A percentile compares a stretch with the other conserved stretches of the same genome.
These are phyloP conservation scores for Hermaeophaga mercurialis DNA, from an alignment of 2,888 invertebrate genomes.

Conservation along the genomic window DNA sequence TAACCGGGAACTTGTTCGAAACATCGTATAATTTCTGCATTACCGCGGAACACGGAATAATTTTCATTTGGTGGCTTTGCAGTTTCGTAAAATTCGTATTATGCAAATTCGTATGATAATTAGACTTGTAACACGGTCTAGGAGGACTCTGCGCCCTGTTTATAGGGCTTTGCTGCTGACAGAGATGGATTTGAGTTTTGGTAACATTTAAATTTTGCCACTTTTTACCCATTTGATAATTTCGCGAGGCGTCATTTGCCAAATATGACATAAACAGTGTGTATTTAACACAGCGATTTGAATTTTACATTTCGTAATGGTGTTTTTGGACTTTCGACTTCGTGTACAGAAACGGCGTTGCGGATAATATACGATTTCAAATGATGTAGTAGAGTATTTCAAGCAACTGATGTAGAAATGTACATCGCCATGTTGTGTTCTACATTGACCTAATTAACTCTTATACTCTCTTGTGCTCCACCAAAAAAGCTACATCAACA, in stretches of 20 bases:
- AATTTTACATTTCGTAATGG: conserved; percentile 40
- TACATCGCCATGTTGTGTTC: too few species aligned
- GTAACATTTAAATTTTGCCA: conserved; percentile 46
- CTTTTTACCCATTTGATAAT: conserved; percentile 47
- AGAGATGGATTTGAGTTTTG: conserved; percentile 47
- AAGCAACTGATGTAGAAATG: too few species aligned
- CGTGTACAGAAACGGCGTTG: conserved; percentile 24
- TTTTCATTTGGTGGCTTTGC: conserved; percentile 35
- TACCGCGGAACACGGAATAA: conserved; percentile 36
- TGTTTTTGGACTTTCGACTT: conserved; percentile 35
- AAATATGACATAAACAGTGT: conserved; percentile 47
- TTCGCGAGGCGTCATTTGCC: conserved; percentile 41
- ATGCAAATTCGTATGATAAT: conserved; percentile 53
- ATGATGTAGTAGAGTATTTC: not conserved
- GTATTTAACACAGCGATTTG: conserved; percentile 37
- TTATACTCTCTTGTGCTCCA: too few species aligned
- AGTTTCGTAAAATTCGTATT: conserved; percentile 45
- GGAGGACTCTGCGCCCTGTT: conserved; percentile 46
- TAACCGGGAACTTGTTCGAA: conserved; percentile 29
- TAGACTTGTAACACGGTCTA: conserved; percentile 50
- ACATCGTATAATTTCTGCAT: conserved; percentile 36
- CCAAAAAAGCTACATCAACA: too few species aligned
- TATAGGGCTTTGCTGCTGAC: conserved; percentile 43
- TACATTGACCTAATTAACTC: too few species aligned
- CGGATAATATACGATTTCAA: conserved; percentile 17